Evolutionary conservation across 2,113 vertebrate species (phyloP).

Genomic region (Phaethon lepturus): DNA sequence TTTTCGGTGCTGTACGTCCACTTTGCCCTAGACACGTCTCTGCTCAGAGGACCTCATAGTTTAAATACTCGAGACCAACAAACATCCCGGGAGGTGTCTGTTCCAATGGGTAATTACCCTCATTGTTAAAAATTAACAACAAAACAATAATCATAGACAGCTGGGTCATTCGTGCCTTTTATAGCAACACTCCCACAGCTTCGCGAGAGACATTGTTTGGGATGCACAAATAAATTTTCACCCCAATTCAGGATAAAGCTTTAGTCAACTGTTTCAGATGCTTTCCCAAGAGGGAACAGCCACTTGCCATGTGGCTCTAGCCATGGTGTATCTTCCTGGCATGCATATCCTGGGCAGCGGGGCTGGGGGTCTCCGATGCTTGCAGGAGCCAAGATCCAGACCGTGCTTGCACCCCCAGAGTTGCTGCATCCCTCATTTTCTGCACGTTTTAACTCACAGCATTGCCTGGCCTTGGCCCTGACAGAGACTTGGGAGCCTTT

Average conservation of each 20-base stretch:
- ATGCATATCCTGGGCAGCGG: rapidly evolving
- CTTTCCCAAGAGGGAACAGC: not conserved
- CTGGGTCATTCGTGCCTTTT: conserved; percentile 41
- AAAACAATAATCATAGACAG: conserved; percentile 60
- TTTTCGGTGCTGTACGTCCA: not conserved
- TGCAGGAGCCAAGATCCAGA: not conserved
- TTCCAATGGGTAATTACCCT: conserved; percentile 48
- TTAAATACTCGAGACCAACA: conserved; percentile 46
- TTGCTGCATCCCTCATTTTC: not conserved
- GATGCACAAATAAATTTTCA: conserved; percentile 48
- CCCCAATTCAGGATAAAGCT: conserved; percentile 34
- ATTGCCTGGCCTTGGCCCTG: not conserved
- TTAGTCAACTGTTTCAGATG: not conserved
- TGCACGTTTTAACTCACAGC: not conserved
- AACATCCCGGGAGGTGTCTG: conserved; percentile 5
- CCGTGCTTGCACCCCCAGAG: not conserved
- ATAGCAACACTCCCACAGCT: conserved; percentile 53
- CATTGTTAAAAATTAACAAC: conserved; percentile 69
- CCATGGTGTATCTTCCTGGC: not conserved
- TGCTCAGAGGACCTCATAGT: conserved; percentile 36
- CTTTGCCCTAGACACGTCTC: conserved; percentile 56
- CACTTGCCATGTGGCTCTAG: not conserved
- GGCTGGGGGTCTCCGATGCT: not conserved
- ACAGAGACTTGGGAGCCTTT: not conserved
- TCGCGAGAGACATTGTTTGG: not conserved